Evolutionary conservation across 1,140 invertebrate species (phyloP), one percentile per base, ranked within the genome.

Genomic region (Carcinoscorpius rotundicauda): DNA sequence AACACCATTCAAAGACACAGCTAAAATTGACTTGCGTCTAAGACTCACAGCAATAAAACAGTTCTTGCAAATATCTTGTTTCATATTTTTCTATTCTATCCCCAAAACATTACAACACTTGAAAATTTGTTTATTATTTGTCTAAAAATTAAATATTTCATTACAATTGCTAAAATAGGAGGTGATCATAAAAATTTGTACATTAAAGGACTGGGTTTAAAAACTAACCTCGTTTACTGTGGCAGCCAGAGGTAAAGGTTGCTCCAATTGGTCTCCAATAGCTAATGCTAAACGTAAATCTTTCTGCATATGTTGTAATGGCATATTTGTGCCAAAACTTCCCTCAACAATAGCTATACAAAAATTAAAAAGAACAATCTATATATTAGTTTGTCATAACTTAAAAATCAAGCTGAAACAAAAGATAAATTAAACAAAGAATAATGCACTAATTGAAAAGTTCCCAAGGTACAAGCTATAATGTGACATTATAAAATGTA

Each of bases 251-350:
- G 91, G 89, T 60, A 97, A 80, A 0, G 93, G 91, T 75, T 97
- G 92, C 75, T 94, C 91, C 68, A 94, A 76, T 61, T 85, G 82
- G 75, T 97, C 90, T 6, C 90, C 90, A 78, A 97, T 84, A 50
- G 84, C 83, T 64, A 97, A 78, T 3, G 89, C 87, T 67, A 97
- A 78, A 75, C 89, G 86, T 63, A 97, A 79, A 78, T 98, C 93
- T 78, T 97, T 95, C 76, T 97, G 93, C 84, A 97, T 91, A 75
- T 97, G 91, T 73, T 89, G 85, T 58, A 95, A 79, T 9, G 90
- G 86, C 79, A 91, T 81, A 75, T 91, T 82, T 58, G 89, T 87
- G 70, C 84, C 83, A 75, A 88, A 88, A 64, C 82, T 84, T 63
- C 85, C 87, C 70, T 89, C 87, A 73, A 92, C 87, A 78, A 90